Percentiles rank a stretch among this genome's conserved stretches.
Evolutionary conservation across 2,888 invertebrate genomes (phyloP).

Genomic region (Drosophila austrosaltans): DNA sequence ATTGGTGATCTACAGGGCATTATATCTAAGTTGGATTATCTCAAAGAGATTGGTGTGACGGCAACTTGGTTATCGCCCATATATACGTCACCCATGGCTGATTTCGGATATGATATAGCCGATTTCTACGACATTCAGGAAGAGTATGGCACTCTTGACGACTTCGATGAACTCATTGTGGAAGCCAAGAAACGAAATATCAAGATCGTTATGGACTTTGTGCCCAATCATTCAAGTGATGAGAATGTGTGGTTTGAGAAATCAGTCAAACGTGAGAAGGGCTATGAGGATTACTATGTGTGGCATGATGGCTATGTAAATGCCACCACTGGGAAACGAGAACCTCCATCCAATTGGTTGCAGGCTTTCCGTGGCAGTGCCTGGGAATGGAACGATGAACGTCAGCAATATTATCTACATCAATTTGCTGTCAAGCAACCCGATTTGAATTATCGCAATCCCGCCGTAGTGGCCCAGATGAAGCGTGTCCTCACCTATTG

Average conservation of each 20-base stretch:
- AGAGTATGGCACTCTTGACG: constrained; percentile 88
- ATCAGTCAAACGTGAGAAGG: constrained; percentile 86
- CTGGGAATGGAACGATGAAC: constrained; percentile 88
- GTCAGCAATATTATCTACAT: constrained; percentile 90
- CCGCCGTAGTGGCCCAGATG: constrained; percentile 86
- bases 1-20: constrained; percentile 91
- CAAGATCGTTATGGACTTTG: constrained; percentile 87
- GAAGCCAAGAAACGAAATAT: constrained; percentile 84
- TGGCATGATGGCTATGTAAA: constrained; percentile 87
- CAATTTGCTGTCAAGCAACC: constrained; percentile 89
- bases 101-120: constrained; percentile 91
- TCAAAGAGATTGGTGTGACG: constrained; percentile 87
- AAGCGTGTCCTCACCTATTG: constrained; percentile 89
- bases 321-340: constrained; percentile 51
- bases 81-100: constrained; percentile 89
- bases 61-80: constrained; percentile 90
- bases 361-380: constrained; percentile 88
- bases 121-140: constrained; percentile 88
- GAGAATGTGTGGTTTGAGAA: constrained; percentile 93
- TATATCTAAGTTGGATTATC: constrained; percentile 86
- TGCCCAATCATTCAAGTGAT: constrained; percentile 91
- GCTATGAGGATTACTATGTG: constrained; percentile 90
- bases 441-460: constrained; percentile 90
- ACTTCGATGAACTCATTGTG: constrained; percentile 86
- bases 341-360: constrained; percentile 82